Percentiles rank a stretch among this genome's conserved stretches.
Conservation (phyloP, 2,797 vertebrate genomes). For the Acanthurus lineatus region DNA sequence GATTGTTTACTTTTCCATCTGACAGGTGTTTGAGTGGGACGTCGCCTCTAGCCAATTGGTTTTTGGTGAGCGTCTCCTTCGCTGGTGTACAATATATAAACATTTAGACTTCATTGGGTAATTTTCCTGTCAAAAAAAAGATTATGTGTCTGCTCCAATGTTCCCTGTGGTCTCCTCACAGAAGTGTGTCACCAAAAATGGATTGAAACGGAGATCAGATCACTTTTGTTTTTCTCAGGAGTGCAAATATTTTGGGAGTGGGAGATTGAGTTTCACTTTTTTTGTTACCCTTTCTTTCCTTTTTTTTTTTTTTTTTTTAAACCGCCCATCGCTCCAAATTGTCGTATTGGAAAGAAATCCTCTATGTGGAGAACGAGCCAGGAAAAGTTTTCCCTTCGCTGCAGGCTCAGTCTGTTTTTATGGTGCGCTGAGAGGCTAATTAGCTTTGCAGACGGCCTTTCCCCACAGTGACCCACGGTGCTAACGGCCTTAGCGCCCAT, state of each 20-base stretch:
- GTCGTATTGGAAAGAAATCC: conserved; percentile 70
- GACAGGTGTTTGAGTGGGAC: conserved; percentile 63
- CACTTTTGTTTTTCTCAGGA: conserved; percentile 71
- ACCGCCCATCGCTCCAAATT: conserved; percentile 67
- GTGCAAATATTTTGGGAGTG: conserved; percentile 73
- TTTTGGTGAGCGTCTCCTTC: conserved; percentile 20
- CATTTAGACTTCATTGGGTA: conserved; percentile 60
- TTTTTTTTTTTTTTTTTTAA: conserved; percentile 6
- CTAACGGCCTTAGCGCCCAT: conserved; percentile 53
- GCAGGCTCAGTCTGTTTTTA: conserved; percentile 74
- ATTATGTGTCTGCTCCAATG: conserved; percentile 61
- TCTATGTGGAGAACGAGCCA: conserved; percentile 65
- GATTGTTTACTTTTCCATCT: conserved; percentile 26
- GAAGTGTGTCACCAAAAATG: conserved; percentile 66
- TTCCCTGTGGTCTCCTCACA: conserved; percentile 49
- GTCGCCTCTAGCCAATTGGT: conserved; percentile 9
- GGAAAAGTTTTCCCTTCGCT: conserved; percentile 74
- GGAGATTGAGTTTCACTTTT: conserved; percentile 52
- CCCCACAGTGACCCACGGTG: conserved; percentile 64
- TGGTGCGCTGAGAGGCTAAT: conserved; percentile 73
- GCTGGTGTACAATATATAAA: conserved; percentile 58
- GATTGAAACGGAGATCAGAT: conserved; percentile 66
- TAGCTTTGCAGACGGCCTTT: conserved; percentile 80
- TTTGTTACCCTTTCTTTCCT: neutral
- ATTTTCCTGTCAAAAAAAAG: conserved; percentile 72